A percentile compares a stretch with the other conserved stretches of the same genome.
Evolutionary conservation across 2,888 invertebrate species (phyloP).

Genomic region (Spodoptera exigua): DNA sequence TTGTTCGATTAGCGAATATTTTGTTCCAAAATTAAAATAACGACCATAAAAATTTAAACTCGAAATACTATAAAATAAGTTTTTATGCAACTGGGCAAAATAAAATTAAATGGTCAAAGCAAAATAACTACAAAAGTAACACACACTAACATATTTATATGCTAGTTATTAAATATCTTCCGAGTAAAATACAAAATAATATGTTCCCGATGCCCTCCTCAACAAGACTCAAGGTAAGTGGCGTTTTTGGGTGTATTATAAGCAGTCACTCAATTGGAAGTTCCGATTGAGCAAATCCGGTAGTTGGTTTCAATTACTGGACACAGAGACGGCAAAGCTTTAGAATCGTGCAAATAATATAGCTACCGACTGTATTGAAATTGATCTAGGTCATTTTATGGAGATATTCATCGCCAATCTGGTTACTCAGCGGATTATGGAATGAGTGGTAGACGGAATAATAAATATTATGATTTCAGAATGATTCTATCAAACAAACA

Average conservation of each 20-base stretch:
- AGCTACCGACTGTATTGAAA: constrained; percentile 18
- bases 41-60: too few relatives aligned
- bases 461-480: not conserved
- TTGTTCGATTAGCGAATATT: too few relatives aligned
- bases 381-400: constrained; percentile 14
- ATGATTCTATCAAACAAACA: too few relatives aligned
- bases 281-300: constrained; percentile 41
- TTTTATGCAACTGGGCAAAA: too few relatives aligned
- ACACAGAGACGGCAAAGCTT: constrained; percentile 23
- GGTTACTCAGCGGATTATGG: not conserved
- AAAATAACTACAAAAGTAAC: too few relatives aligned
- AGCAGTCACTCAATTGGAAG: constrained; percentile 47
- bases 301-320: constrained; percentile 43
- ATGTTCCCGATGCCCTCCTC: constrained; percentile 4
- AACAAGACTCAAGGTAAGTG: constrained; percentile 39
- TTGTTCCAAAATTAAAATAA: too few relatives aligned
- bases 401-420: not conserved
- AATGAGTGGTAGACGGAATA: not conserved
- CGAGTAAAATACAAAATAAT: too few relatives aligned
- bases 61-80: too few relatives aligned
- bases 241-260: constrained; percentile 46
- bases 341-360: constrained; percentile 37
- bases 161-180: too few relatives aligned
- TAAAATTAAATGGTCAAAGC: too few relatives aligned
- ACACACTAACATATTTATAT: too few relatives aligned